phyloP scores from a whole-genome alignment of 2,113 vertebrate species.

The Rhinogobius similis region DNA sequence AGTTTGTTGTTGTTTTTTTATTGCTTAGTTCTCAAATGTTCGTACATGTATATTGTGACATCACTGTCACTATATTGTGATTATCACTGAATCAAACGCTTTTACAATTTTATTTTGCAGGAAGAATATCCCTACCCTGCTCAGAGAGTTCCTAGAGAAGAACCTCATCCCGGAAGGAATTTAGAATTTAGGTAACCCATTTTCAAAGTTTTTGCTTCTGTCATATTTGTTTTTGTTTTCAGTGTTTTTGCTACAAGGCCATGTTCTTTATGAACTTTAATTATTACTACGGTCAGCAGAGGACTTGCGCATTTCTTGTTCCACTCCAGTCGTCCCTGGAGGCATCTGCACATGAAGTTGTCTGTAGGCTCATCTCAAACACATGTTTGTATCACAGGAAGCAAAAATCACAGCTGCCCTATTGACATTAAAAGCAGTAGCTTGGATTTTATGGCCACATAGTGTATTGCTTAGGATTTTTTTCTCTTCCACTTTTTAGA shows the following conservation, averaged over 20 bases:
- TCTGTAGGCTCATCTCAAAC: constrained; percentile 7
- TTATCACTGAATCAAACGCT: too few relatives aligned
- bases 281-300: constrained; percentile 23
- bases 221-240: background rate
- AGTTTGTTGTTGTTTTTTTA: too few relatives aligned
- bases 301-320: background rate
- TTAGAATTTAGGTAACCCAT: constrained; percentile 74
- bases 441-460: background rate
- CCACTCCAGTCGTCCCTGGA: background rate
- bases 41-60: too few relatives aligned
- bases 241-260: too few relatives aligned
- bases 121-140: constrained; percentile 72
- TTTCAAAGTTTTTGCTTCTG: background rate
- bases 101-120: constrained; percentile 36
- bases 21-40: too few relatives aligned
- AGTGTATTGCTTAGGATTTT: background rate
- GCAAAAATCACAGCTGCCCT: constrained; percentile 32
- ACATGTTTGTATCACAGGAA: constrained; percentile 33
- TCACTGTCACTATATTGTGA: too few relatives aligned
- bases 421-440: constrained; percentile 10
- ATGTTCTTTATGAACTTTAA: background rate
- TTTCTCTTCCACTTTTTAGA: background rate
- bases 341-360: background rate
- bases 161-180: constrained; percentile 62
- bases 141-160: constrained; percentile 69